Conservation (phyloP, 2,113 vertebrate genomes). For the Ceyx cyanopectus region DNA sequence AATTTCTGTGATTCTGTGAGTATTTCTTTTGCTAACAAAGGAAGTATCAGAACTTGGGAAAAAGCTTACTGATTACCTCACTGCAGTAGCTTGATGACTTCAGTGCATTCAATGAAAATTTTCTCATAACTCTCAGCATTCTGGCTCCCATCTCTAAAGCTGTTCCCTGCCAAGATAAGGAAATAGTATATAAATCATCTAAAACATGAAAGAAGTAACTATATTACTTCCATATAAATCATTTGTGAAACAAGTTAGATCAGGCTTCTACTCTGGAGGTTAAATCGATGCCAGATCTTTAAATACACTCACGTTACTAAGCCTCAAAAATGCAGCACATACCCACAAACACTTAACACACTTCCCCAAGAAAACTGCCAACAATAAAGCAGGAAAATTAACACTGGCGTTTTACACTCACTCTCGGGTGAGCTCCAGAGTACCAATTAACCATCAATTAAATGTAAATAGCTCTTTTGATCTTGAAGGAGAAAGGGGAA, state of each 20-base stretch:
- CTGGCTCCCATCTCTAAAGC: not conserved
- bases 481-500: fast-evolving
- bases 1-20: no score
- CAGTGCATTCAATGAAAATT: not conserved
- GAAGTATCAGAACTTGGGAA: not conserved
- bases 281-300: not conserved
- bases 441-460: fast-evolving
- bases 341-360: fast-evolving
- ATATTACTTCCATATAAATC: not conserved
- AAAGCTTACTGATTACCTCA: slow-evolving; percentile 69
- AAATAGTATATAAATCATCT: not conserved
- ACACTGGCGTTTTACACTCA: not conserved
- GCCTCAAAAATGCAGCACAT: not conserved
- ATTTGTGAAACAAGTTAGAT: not conserved
- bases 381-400: not conserved
- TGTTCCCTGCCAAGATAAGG: not conserved
- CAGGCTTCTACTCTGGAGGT: not conserved
- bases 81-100: slow-evolving; percentile 6
- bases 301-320: not conserved
- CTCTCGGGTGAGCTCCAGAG: not conserved
- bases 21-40: not conserved
- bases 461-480: fast-evolving
- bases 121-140: slow-evolving; percentile 60
- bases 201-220: not conserved
- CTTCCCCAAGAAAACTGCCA: not conserved